Base-by-base conservation (phyloP, 2,797 vertebrate species). In the Threskiornis aethiopicus region DNA sequence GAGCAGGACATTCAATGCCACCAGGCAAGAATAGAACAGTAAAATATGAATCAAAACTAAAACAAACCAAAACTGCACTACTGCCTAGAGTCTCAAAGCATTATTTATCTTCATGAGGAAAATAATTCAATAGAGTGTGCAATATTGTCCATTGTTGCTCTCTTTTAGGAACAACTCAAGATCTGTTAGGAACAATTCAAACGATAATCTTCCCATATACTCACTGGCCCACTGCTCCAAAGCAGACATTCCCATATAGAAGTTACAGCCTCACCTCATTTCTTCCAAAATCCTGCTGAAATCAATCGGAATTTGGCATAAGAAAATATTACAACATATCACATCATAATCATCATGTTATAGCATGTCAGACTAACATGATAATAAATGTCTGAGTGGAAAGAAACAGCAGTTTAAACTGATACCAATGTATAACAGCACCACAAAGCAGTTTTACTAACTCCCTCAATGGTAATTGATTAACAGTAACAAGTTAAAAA, bases 121-220 rank as follows among this genome's bases (percentile, higher is more conserved):
- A 96, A 66, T 44, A 67, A 95, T 86, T 97, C 94, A 71, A 28
- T 89, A 85, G 41, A 75, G 47, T n/a, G 47, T 42, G n/a, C 51
- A 81, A 69, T 62, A 58, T 15, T 86, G 80, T 59, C 73, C 28
- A 20, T 47, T 37, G 67, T 70, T 58, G 29, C 71, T 95, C 84
- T 67, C 58, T 54, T 67, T 96, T 44, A 84, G 41, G 42, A 65
- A 47, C 13, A 54, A 52, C 62, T 42, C 61, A 26, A 72, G 33
- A 39, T 71, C 72, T 66, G n/a, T 47, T 49, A 75, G 64, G 65
- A 81, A 28, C n/a, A 47, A 47, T 31, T 70, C 78, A 67, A 61
- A 46, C 37, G 69, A 7, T 64, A 37, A 51, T 49, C 31, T 75
- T 35, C 20, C 28, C 26, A 55, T 20, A 13, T 4, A 11, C 16